A percentile compares a stretch with the other conserved stretches of the same genome.
phyloP scores from a whole-genome alignment of 1,140 invertebrate genomes.

The Drosophila orena region DNA sequence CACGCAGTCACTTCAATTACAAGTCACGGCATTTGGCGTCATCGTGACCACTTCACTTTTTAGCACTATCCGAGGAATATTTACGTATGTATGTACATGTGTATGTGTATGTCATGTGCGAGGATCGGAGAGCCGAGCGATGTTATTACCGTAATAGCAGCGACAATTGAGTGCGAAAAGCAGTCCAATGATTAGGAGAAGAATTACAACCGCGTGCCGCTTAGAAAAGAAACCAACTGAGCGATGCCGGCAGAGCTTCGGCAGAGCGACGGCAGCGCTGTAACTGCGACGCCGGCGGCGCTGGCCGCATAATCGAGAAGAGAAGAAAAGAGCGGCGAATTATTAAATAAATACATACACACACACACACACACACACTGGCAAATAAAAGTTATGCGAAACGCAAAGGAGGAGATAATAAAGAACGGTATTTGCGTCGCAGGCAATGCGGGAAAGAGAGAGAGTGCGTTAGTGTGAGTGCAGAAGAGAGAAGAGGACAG shows the following conservation, averaged over 20 bases:
- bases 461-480: conserved; percentile 6
- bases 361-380: conserved; percentile 54
- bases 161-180: conserved; percentile 58
- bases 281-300: conserved; percentile 40
- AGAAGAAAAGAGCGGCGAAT: conserved; percentile 56
- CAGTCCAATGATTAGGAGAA: conserved; percentile 66
- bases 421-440: conserved; percentile 81
- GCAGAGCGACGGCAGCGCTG: conserved; percentile 39
- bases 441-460: conserved; percentile 44
- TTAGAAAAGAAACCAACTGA: conserved; percentile 84
- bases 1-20: conserved; percentile 60
- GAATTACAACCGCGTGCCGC: conserved; percentile 80
- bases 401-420: conserved; percentile 47
- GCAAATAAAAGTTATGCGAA: conserved; percentile 68
- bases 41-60: conserved; percentile 52
- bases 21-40: conserved; percentile 48
- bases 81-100: neutral
- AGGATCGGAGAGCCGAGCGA: conserved; percentile 1
- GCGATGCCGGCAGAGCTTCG: conserved; percentile 30
- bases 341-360: conserved; percentile 77
- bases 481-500: conserved; percentile 29
- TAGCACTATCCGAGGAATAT: conserved; percentile 16
- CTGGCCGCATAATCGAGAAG: conserved; percentile 71
- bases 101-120: conserved; percentile 6
- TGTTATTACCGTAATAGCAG: conserved; percentile 43